phyloP scores from a whole-genome alignment of 1,140 invertebrate species.

The Drosophila orena region DNA sequence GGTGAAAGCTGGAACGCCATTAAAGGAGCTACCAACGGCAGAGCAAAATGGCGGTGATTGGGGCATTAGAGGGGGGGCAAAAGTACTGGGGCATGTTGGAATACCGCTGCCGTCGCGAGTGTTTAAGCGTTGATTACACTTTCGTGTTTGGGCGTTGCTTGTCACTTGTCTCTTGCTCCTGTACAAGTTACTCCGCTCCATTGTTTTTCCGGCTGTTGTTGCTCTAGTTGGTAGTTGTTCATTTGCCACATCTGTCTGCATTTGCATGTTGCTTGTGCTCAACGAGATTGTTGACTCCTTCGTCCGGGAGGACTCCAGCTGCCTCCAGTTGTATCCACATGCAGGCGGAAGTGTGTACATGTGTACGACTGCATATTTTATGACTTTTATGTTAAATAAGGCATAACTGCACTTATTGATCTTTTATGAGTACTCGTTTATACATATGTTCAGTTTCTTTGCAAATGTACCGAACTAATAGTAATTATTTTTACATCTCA shows the following conservation, averaged over 20 bases:
- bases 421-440: background rate
- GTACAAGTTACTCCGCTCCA: conserved; percentile 35
- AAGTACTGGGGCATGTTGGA: conserved; percentile 55
- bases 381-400: background rate
- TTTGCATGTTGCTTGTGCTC: conserved; percentile 50
- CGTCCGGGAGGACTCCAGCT: conserved; percentile 13
- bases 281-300: conserved; percentile 39
- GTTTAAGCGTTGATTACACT: conserved; percentile 83
- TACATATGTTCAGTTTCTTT: background rate
- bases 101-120: conserved; percentile 70
- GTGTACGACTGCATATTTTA: conserved; percentile 6
- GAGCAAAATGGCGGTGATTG: background rate
- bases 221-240: conserved; percentile 46
- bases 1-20: conserved; percentile 4
- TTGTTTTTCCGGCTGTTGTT: conserved; percentile 38
- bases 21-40: background rate
- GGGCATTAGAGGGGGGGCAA: background rate
- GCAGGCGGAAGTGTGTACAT: conserved; percentile 7
- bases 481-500: background rate
- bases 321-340: conserved; percentile 13
- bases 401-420: background rate
- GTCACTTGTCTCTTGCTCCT: conserved; percentile 69
- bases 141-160: conserved; percentile 74
- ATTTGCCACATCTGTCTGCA: conserved; percentile 57
- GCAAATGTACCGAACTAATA: background rate